Base-by-base conservation (phyloP, 2,888 invertebrate genomes). In the Venustoraphidia nigricollis region DNA sequence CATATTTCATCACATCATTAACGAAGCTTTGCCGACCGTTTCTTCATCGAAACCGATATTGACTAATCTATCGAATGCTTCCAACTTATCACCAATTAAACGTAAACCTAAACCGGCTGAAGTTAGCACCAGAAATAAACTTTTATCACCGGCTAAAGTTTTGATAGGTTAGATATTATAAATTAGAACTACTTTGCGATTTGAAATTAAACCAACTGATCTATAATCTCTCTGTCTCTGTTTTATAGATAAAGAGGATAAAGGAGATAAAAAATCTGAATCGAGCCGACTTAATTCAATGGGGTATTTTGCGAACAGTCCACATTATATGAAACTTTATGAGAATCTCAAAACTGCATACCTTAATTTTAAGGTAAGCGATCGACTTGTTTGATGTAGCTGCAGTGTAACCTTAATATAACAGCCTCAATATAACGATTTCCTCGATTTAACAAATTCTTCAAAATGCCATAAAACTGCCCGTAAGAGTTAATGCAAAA, bases 301-400 rank as follows among this genome's bases (percentile, higher is more conserved):
- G 44, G 83, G 83, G 1, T 76, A 76, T 59, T 83, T 85, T 65
- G 74, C 70, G 46, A 75, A 71, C 52, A 77, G 81, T 51, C 81
- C 86, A 0, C 84, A 90, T 62, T 94, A 93, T 63, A 75, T 88
- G 72, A 87, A 84, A 66, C 73, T 94, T 51, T 86, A 86, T 64
- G 89, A 89, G 50, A 78, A 79, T 46, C 64, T 94, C 48, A 83
- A 81, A 62, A 82, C 83, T 54, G 83, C 90, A 4, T 86, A 89
- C 66, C 80, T 81, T 34, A 93, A 88, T 70, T 90, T 91, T 67
- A 89, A 88, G 77, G 90, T 87, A 63, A 62, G 60, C 14, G 13
- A 36, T 11, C n/a, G 3, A 38, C n/a, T 9, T 5, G 4, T 38
- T 38, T 38, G 38, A 38, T 10, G 2, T 3, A 38, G 38, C 10